Conservation (phyloP, 92 coral and sea anemone genomes). For the Zoanthus solanderi region DNA sequence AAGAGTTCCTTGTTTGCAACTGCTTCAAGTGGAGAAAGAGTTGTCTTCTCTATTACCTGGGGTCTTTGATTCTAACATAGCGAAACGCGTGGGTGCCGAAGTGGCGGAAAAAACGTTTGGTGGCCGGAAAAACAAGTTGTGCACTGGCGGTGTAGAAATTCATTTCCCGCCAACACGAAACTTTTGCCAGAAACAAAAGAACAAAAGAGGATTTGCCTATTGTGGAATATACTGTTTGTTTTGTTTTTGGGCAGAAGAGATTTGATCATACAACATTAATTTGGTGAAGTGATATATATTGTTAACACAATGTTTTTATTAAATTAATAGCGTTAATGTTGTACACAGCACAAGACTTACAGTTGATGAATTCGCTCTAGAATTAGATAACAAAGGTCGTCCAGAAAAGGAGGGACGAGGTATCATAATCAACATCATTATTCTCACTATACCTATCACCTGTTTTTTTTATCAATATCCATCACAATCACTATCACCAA, state of each 20-base stretch:
- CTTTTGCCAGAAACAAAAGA: background rate
- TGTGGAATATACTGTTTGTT: background rate
- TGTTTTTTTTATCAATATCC: too few species aligned
- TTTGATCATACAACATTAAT: too few species aligned
- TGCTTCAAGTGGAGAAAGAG: slow-evolving; percentile 15
- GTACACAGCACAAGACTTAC: too few species aligned
- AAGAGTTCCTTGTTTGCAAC: slow-evolving; percentile 26
- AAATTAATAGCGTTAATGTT: too few species aligned
- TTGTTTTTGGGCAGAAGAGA: slow-evolving; percentile 17
- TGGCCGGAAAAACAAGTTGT: background rate
- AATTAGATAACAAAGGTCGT: too few species aligned
- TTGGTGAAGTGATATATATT: too few species aligned
- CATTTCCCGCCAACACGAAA: slow-evolving; percentile 32
- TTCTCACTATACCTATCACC: too few species aligned
- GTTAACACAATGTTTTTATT: too few species aligned
- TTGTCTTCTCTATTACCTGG: slow-evolving; percentile 22
- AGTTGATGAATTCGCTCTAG: too few species aligned
- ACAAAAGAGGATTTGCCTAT: background rate
- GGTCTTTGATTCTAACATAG: slow-evolving; percentile 7
- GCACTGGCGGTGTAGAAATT: slow-evolving; percentile 22
- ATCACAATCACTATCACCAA: too few species aligned
- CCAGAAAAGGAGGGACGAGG: too few species aligned
- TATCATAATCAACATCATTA: too few species aligned
- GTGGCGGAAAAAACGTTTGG: slow-evolving; percentile 12
- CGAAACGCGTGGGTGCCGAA: slow-evolving; percentile 25